Evolutionary conservation across 92 coral and sea anemone genomes (phyloP).

Genomic region (Plumapathes pennacea): DNA sequence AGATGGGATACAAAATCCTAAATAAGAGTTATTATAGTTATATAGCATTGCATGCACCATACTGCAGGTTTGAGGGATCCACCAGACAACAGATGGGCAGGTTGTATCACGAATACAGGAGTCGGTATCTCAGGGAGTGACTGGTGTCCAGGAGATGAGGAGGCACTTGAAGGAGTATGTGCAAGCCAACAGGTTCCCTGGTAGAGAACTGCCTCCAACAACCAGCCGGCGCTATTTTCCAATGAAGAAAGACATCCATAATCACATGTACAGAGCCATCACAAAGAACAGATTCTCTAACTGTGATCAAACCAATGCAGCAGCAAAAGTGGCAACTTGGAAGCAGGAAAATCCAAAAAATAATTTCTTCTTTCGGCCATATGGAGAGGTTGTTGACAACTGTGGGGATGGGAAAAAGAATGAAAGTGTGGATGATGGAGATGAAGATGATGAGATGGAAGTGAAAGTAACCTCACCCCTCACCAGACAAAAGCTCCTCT

Average conservation of each 20-base stretch:
- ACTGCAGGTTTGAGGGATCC: conserved; percentile 8
- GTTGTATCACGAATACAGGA: conserved; percentile 23
- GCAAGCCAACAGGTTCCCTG: conserved; percentile 16
- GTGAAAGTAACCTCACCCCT: conserved; percentile 3
- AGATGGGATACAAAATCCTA: no score
- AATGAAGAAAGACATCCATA: conserved; percentile 23
- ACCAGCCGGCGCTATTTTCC: conserved; percentile 34
- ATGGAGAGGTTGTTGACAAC: conserved; percentile 1
- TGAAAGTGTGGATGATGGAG: conserved; percentile 3
- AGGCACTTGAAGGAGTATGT: conserved; percentile 22
- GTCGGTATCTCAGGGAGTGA: conserved; percentile 14
- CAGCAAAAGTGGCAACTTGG: conserved; percentile 13
- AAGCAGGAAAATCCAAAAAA: conserved; percentile 24
- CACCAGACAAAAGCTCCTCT: conserved; percentile 25
- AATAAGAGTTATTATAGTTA: no score
- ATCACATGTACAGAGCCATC: conserved; percentile 42
- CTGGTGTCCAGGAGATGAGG: conserved; percentile 30
- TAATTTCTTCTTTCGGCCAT: conserved; percentile 32
- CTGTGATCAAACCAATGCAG: conserved; percentile 49
- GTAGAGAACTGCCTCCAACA: conserved; percentile 22
- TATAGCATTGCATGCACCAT: no score
- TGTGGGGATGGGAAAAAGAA: background rate
- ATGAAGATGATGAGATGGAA: conserved; percentile 32
- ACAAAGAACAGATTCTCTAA: conserved; percentile 38
- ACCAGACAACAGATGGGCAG: conserved; percentile 4